A percentile compares a stretch with the other conserved stretches of the same genome.
Conservation (phyloP, 1,140 invertebrate species). For the Caenorhabditis inopinata region DNA sequence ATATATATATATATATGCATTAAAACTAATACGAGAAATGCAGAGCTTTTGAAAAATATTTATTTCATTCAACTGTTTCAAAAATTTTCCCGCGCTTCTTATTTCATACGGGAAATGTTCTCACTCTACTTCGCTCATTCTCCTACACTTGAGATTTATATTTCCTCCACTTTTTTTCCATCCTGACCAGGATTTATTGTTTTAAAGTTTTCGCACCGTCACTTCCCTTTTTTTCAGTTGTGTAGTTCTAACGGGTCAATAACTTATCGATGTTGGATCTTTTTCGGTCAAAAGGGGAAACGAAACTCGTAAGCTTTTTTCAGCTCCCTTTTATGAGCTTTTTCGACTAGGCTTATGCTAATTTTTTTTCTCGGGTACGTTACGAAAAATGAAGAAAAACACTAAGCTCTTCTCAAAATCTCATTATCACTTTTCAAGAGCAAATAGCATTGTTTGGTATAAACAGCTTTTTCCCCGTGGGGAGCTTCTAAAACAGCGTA, state of each 20-base stretch:
- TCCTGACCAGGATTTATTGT: not conserved
- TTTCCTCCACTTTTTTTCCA: not conserved
- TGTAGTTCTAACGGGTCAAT: conserved; percentile 32
- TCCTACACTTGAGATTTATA: not conserved
- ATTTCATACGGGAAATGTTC: not conserved
- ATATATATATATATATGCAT: too few relatives aligned
- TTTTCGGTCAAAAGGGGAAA: conserved; percentile 20
- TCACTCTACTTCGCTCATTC: not conserved
- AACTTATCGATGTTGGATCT: conserved; percentile 31
- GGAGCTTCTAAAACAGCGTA: too few relatives aligned
- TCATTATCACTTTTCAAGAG: not conserved
- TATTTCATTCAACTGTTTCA: conserved; percentile 1
- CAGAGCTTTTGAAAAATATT: too few relatives aligned
- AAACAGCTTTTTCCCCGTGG: too few relatives aligned
- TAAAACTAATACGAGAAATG: too few relatives aligned
- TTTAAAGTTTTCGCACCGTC: not conserved
- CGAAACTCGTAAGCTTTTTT: not conserved
- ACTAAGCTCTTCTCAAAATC: too few relatives aligned
- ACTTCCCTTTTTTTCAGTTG: not conserved
- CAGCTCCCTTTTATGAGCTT: not conserved
- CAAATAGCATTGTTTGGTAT: too few relatives aligned
- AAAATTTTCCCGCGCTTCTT: not conserved
- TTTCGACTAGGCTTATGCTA: conserved; percentile 11
- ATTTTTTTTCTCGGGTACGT: not conserved
- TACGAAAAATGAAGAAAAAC: not conserved